Base-by-base conservation (phyloP, 2,797 vertebrate genomes). In the Balearica regulorum region DNA sequence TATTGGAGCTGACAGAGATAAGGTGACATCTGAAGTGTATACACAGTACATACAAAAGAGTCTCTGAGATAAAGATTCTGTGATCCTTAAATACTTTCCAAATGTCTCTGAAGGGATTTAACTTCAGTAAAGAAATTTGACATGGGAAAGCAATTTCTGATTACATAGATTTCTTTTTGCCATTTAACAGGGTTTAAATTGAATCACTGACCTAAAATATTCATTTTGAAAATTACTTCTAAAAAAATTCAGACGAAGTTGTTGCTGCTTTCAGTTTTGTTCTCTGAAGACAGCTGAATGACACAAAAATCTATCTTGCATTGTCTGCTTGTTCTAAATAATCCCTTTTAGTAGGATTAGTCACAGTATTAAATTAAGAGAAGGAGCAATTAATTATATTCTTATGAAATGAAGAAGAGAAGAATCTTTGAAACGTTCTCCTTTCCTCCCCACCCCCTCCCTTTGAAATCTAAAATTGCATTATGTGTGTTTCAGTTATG, bases 281-380 rank as follows among this genome's bases (percentile, higher is more conserved):
- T 97, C 94, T 96, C 92, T 95, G 87, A 96, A 97, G 93, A 94
- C 91, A 97, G 87, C 22, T 91, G 93, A 95, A 96, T 91, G 88
- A 69, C 87, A 93, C 75, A 94, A 94, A 91, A 96, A 69, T 72
- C 55, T 94, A 55, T 93, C 94, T 78, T 91, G 69, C 89, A 89
- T 75, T 96, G 90, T 95, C 84, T 95, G 92, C 90, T 92, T 94
- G 25, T 91, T 96, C 91, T 87, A 96, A 97, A 95, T 98, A 97
- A 97, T 96, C 95, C 83, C 90, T 96, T 94, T 95, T 89, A 97
- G 93, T 46, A 93, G 93, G 96, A 98, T 97, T 97, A 97, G 95
- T 97, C 93, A 91, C 93, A 92, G 93, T 91, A 97, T 96, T 97
- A 97, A 97, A 97, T 97, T 96, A 98, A 95, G 68, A 94, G 82